Conservation (phyloP, 2,888 invertebrate species). For the Emmelina monodactyla region DNA sequence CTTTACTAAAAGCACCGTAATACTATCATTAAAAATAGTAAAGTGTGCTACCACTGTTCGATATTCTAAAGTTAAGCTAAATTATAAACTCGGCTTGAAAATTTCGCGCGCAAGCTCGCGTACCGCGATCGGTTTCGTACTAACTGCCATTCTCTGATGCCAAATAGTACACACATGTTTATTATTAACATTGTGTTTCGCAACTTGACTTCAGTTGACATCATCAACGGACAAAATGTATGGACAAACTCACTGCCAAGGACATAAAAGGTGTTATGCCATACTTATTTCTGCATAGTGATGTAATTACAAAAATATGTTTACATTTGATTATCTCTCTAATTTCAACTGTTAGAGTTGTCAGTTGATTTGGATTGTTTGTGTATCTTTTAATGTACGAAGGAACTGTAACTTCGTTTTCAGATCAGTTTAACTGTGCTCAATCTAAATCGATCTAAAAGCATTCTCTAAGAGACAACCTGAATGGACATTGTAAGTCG, state of each 20-base stretch:
- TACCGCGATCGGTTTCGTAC: constrained; percentile 28
- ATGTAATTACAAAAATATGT: no score
- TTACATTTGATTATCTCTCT: no score
- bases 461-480: neutral
- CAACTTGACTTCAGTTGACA: constrained; percentile 32
- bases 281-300: neutral
- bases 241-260: constrained; percentile 30
- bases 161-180: constrained; percentile 33
- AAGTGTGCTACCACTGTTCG: neutral
- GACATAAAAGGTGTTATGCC: constrained; percentile 10
- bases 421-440: no score
- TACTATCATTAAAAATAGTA: no score
- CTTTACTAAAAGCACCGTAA: no score
- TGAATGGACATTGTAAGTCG: constrained; percentile 16
- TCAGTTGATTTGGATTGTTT: no score
- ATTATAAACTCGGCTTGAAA: constrained; percentile 2
- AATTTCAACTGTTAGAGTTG: no score
- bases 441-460: no score
- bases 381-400: no score
- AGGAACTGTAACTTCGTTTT: no score
- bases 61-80: neutral
- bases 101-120: constrained; percentile 15
- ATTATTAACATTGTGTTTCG: constrained; percentile 46
- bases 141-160: constrained; percentile 41
- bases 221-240: constrained; percentile 29